Evolutionary conservation across 2,113 vertebrate species (phyloP).

Genomic region (Astatotilapia flaviijosephi): DNA sequence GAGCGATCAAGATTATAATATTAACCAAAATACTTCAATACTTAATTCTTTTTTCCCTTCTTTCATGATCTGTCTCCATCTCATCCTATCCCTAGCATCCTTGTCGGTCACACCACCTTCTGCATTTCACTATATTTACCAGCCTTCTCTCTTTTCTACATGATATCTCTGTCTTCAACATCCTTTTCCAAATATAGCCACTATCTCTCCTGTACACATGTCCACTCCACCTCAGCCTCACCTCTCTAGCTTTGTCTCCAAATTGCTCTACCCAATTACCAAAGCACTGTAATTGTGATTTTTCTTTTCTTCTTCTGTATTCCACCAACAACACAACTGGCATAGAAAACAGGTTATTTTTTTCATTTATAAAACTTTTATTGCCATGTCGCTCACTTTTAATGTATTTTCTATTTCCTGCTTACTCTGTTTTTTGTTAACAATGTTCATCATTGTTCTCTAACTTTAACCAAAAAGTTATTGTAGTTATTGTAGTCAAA

Average conservation of each 20-base stretch:
- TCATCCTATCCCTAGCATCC: not conserved
- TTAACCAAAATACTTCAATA: not conserved
- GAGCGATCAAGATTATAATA: not conserved
- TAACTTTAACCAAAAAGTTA: not conserved
- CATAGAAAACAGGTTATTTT: not conserved
- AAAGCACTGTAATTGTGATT: not conserved
- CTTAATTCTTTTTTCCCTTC: not conserved
- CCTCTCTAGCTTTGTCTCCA: not conserved
- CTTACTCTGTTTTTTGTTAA: not conserved
- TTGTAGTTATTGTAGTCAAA: not conserved
- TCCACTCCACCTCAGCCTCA: not conserved
- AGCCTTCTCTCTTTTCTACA: not conserved
- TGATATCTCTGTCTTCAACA: not conserved
- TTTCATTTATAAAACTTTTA: not conserved
- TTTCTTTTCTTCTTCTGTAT: not conserved
- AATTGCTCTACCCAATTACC: not conserved
- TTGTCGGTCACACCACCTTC: not conserved
- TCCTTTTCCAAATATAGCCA: not conserved
- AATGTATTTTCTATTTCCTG: not conserved
- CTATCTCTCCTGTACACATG: not conserved
- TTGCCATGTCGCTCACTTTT: not conserved
- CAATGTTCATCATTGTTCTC: not conserved
- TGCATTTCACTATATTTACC: not conserved
- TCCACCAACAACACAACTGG: not conserved
- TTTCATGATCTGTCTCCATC: not conserved